Conservation (phyloP, 2,888 invertebrate species). For the Tipula lateralis region DNA sequence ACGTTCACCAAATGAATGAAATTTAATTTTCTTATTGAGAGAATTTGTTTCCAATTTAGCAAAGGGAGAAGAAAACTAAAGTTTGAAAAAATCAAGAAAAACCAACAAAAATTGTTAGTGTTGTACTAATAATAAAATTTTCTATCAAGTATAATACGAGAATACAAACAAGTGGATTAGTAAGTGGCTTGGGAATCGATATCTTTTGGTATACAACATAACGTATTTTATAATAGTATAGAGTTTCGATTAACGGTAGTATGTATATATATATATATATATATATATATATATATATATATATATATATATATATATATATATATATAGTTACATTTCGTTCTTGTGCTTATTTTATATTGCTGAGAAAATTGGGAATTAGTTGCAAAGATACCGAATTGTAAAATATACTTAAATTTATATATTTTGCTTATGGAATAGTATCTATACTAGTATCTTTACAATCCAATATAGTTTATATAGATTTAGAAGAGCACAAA, state of each 20-base stretch:
- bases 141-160: not conserved
- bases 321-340: not conserved
- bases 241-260: not conserved
- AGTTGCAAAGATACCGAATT: not conserved
- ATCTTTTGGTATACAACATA: not conserved
- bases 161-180: not conserved
- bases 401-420: not conserved
- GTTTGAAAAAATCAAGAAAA: not conserved
- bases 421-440: no score
- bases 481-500: not conserved
- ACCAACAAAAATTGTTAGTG: not conserved
- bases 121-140: not conserved
- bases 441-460: no score
- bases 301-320: not conserved
- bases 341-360: conserved; percentile 4
- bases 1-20: not conserved
- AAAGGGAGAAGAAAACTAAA: not conserved
- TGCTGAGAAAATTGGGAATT: conserved; percentile 14
- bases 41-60: not conserved
- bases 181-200: conserved; percentile 26
- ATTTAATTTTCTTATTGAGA: not conserved
- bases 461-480: not conserved
- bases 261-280: not conserved
- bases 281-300: not conserved
- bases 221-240: not conserved